These are phyloP conservation scores for Limnephilus rhombicus DNA, from an alignment of 2,888 invertebrate genomes.

Conservation along the genomic window DNA sequence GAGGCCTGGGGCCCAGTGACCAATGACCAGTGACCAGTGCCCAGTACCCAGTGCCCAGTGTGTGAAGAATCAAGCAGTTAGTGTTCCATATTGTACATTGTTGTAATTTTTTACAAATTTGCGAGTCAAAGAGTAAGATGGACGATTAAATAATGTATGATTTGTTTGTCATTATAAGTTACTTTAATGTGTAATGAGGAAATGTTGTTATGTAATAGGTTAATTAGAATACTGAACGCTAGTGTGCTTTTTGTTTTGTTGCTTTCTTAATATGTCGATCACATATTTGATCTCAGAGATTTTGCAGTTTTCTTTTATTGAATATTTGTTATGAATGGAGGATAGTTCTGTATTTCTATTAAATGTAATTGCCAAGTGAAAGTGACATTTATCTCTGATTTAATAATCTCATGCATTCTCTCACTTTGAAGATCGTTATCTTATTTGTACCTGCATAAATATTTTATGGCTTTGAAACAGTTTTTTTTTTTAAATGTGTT, in stretches of 20 bases:
- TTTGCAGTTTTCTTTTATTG: conserved; percentile 59
- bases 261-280: conserved; percentile 64
- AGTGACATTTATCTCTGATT: conserved; percentile 37
- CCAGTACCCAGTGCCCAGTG: conserved; percentile 10
- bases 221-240: conserved; percentile 63
- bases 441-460: conserved; percentile 46
- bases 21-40: neutral
- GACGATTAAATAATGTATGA: conserved; percentile 35
- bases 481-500: conserved; percentile 37
- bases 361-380: conserved; percentile 23
- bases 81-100: conserved; percentile 52
- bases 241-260: conserved; percentile 64
- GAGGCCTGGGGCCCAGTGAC: neutral
- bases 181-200: neutral
- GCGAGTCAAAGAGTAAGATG: conserved; percentile 40
- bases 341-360: conserved; percentile 28
- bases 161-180: conserved; percentile 43
- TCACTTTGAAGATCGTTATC: conserved; percentile 33
- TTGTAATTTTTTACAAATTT: conserved; percentile 37
- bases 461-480: conserved; percentile 29
- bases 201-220: conserved; percentile 44
- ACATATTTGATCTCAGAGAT: conserved; percentile 66
- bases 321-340: conserved; percentile 51
- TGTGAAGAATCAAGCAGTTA: conserved; percentile 48
- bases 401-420: conserved; percentile 32